These are phyloP conservation scores for Pelusios castaneus DNA, from an alignment of 2,113 vertebrate genomes.

Conservation along the genomic window DNA sequence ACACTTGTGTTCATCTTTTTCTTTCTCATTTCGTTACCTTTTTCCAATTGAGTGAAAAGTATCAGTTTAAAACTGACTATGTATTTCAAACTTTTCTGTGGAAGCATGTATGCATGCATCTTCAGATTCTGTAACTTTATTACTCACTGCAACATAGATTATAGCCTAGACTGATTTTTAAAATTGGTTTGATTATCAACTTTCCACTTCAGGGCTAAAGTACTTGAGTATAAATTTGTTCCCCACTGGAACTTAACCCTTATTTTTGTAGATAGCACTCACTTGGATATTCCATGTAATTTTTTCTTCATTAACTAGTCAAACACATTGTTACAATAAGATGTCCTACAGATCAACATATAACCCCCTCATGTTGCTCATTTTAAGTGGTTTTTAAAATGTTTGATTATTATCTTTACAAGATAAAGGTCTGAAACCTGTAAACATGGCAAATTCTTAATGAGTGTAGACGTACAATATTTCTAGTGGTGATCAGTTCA, in stretches of 20 bases:
- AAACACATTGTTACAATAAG: not conserved
- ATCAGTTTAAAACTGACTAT: not conserved
- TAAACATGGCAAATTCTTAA: not conserved
- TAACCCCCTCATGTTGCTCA: not conserved
- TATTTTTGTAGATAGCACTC: not conserved
- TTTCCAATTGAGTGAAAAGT: not conserved
- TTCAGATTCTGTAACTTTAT: not conserved
- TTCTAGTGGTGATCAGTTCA: not conserved
- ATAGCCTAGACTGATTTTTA: not conserved
- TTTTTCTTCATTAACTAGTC: not conserved
- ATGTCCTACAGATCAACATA: not conserved
- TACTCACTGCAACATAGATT: not conserved
- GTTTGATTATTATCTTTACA: not conserved
- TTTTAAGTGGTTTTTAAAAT: not conserved
- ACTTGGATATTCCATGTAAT: not conserved
- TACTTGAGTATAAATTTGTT: not conserved
- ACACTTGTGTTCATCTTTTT: constrained; percentile 8
- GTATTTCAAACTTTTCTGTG: not conserved
- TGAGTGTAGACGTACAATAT: not conserved
- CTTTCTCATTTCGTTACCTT: not conserved
- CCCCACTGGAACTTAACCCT: not conserved
- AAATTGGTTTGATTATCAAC: not conserved
- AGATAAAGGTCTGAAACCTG: not conserved
- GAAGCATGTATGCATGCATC: not conserved
- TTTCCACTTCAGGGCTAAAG: not conserved